Evolutionary conservation across 1,140 invertebrate species (phyloP).

Genomic region (Cyphomyrmex costatus): DNA sequence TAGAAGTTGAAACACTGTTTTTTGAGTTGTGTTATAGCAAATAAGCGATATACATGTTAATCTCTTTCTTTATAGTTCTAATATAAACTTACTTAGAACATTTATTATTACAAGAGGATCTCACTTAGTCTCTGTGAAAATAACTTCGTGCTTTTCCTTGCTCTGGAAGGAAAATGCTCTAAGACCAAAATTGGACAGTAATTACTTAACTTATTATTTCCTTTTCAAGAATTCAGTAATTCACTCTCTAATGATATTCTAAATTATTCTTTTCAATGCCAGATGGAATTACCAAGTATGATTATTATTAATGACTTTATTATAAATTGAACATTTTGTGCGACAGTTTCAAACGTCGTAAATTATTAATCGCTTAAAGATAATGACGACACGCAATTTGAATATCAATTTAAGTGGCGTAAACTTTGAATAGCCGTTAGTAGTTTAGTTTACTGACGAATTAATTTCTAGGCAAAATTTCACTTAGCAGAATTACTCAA

Average conservation of each 20-base stretch:
- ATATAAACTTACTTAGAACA: background rate
- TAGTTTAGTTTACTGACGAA: constrained; percentile 40
- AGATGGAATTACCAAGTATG: background rate
- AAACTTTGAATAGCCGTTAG: constrained; percentile 49
- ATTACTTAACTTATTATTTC: background rate
- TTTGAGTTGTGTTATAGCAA: no score
- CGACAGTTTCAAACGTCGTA: background rate
- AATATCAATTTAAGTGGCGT: constrained; percentile 45
- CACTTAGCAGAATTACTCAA: constrained; percentile 58
- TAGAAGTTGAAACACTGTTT: no score
- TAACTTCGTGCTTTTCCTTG: background rate
- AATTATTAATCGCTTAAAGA: constrained; percentile 44
- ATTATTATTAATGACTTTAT: constrained; percentile 4
- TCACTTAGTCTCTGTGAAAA: background rate
- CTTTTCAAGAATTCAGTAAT: background rate
- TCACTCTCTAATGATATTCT: background rate
- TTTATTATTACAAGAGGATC: background rate
- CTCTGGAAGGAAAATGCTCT: background rate
- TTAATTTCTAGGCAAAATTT: constrained; percentile 49
- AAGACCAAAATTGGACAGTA: background rate
- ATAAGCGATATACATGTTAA: no score
- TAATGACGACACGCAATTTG: constrained; percentile 9
- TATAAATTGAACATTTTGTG: background rate
- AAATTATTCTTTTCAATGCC: background rate
- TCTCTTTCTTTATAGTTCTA: background rate